Conservation (phyloP, 2,113 vertebrate species). For the Cricetomys ansorgei region DNA sequence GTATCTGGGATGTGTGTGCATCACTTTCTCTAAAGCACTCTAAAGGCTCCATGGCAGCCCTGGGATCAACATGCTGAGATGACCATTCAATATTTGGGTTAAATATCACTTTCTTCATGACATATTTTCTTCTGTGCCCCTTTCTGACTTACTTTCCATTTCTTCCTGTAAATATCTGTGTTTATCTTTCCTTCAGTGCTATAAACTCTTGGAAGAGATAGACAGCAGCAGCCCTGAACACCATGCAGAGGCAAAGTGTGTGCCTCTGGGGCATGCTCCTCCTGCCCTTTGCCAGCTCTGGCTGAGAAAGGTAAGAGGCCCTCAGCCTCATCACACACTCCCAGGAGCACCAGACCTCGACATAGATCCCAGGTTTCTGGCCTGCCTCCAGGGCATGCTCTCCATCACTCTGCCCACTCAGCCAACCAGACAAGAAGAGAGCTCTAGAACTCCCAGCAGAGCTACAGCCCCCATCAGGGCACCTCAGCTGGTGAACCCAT, state of each 20-base stretch:
- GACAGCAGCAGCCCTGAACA: background rate
- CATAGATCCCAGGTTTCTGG: background rate
- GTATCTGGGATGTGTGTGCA: background rate
- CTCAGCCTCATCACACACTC: no score
- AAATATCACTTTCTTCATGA: background rate
- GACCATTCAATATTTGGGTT: conserved; percentile 27
- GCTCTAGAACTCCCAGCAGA: background rate
- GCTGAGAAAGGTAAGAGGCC: background rate
- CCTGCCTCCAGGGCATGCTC: background rate
- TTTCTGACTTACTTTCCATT: background rate
- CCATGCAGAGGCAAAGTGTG: background rate
- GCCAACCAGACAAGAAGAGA: background rate
- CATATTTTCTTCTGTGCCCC: background rate
- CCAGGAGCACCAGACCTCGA: background rate
- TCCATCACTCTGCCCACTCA: background rate
- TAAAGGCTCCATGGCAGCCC: background rate
- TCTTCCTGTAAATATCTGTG: background rate
- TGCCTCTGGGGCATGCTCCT: background rate
- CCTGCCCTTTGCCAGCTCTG: background rate
- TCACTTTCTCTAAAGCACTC: background rate
- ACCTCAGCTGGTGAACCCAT: background rate
- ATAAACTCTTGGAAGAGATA: background rate
- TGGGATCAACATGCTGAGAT: background rate
- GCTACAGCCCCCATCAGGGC: background rate
- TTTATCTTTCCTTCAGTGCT: background rate